A percentile compares a stretch with the other conserved stretches of the same genome.
Evolutionary conservation across 2,113 vertebrate species (phyloP).

Genomic region (Mus pahari): DNA sequence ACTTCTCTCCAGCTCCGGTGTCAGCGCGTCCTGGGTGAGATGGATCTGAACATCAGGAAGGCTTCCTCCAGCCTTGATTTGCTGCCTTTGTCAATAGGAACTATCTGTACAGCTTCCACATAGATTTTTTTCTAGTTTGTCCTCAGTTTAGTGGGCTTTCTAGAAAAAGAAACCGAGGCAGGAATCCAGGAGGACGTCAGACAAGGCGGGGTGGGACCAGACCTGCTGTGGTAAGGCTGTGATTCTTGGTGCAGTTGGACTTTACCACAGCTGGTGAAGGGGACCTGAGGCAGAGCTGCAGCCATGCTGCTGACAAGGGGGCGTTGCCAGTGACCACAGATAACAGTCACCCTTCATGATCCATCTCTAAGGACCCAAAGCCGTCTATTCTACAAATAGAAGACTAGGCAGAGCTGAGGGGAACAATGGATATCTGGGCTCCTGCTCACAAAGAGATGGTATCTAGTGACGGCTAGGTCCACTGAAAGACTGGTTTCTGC

Average conservation of each 20-base stretch:
- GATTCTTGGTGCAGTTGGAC: not conserved
- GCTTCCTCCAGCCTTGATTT: not conserved
- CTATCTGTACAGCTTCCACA: not conserved
- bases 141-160: not conserved
- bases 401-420: no score
- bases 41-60: not conserved
- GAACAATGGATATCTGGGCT: not conserved
- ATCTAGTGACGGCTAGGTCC: not conserved
- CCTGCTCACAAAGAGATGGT: not conserved
- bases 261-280: not conserved
- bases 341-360: not conserved
- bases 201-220: not conserved
- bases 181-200: not conserved
- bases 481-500: not conserved
- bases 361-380: not conserved
- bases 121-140: not conserved
- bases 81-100: not conserved
- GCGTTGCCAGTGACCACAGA: no score
- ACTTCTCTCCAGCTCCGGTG: not conserved
- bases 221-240: not conserved
- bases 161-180: not conserved
- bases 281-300: accelerated
- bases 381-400: not conserved
- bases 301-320: not conserved
- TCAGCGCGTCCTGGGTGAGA: not conserved